Evolutionary conservation across 2,888 invertebrate genomes (phyloP).

Genomic region (Coleophora deauratella): DNA sequence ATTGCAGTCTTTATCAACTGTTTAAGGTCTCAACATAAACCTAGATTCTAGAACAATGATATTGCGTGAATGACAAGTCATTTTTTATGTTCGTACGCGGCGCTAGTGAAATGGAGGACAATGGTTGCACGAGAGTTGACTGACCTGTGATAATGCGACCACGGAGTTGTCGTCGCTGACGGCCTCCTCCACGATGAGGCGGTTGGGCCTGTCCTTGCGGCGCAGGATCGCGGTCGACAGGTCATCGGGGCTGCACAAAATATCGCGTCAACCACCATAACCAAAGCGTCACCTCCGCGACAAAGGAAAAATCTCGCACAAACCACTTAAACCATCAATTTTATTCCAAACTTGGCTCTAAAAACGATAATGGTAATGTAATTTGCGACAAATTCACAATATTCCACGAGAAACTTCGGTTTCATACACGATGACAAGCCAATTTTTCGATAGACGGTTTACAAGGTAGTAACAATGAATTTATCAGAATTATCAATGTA

Average conservation of each 20-base stretch:
- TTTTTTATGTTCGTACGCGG: not conserved
- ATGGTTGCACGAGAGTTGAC: conserved; percentile 10
- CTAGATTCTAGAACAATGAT: no score
- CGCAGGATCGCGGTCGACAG: conserved; percentile 98
- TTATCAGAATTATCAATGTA: conserved; percentile 7
- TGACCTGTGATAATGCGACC: conserved; percentile 94
- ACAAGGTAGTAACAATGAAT: conserved; percentile 22
- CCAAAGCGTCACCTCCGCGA: conserved; percentile 14
- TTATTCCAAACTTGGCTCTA: no score
- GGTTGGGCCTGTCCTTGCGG: conserved; percentile 98
- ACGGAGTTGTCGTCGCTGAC: conserved; percentile 99
- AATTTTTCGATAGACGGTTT: conserved; percentile 53
- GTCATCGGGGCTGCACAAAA: conserved; percentile 82
- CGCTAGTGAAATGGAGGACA: no score
- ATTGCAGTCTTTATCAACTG: no score
- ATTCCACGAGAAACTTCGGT: conserved; percentile 1
- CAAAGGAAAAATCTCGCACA: not conserved
- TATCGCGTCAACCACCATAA: conserved; percentile 18
- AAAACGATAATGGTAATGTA: no score
- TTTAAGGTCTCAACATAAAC: no score
- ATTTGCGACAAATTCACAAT: no score
- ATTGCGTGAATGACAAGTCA: not conserved
- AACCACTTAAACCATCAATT: no score
- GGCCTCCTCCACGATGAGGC: conserved; percentile 98
- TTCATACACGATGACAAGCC: conserved; percentile 73